phyloP scores from a whole-genome alignment of 2,888 invertebrate species.

The Lacanobia wlatinum region DNA sequence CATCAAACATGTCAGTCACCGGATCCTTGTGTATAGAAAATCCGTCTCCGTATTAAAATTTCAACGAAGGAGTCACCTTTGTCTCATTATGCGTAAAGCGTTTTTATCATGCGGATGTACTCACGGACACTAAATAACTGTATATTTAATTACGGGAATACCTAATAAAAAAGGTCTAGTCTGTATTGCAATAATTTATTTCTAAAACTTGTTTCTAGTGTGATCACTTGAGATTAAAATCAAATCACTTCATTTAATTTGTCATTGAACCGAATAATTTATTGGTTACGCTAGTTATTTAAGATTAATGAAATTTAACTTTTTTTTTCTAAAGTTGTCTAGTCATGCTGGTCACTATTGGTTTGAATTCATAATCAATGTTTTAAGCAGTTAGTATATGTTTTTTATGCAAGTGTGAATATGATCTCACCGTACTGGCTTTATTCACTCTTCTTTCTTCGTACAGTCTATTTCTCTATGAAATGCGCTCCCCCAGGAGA shows the following conservation, averaged over 20 bases:
- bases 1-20: neutral
- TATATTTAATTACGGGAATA: constrained; percentile 28
- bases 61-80: neutral
- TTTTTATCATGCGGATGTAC: constrained; percentile 33
- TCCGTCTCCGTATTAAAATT: neutral
- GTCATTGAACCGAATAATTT: constrained; percentile 33
- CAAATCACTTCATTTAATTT: constrained; percentile 23
- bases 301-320: constrained; percentile 9
- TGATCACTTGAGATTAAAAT: constrained; percentile 10
- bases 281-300: constrained; percentile 4
- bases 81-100: neutral
- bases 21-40: neutral
- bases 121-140: constrained; percentile 25
- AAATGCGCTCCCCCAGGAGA: too few relatives aligned
- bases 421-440: too few relatives aligned
- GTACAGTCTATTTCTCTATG: too few relatives aligned
- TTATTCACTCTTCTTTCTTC: too few relatives aligned
- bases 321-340: neutral
- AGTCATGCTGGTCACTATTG: neutral
- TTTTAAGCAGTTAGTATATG: too few relatives aligned
- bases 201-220: constrained; percentile 8
- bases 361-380: neutral
- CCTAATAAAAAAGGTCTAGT: constrained; percentile 30
- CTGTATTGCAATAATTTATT: constrained; percentile 6
- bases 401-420: too few relatives aligned